phyloP scores from a whole-genome alignment of 2,888 invertebrate genomes.

The Agelastica alni region DNA sequence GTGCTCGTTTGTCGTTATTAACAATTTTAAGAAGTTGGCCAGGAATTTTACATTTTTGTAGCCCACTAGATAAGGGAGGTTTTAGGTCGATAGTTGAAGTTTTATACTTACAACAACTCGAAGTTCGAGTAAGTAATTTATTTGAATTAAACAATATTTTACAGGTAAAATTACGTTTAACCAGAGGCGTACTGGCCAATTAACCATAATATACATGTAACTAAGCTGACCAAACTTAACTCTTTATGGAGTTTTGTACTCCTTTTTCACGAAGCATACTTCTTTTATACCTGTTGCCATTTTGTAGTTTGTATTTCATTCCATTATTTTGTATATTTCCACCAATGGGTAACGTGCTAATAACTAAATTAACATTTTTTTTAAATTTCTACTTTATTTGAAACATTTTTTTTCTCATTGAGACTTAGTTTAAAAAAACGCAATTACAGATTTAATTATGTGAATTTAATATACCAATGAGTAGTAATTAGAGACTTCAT shows the following conservation, averaged over 20 bases:
- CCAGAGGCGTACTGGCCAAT: neutral
- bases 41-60: conserved; percentile 85
- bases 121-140: conserved; percentile 77
- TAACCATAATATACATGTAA: neutral
- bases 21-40: conserved; percentile 91
- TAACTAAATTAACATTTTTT: too few species aligned
- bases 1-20: conserved; percentile 81
- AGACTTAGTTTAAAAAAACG: too few species aligned
- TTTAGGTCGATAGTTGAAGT: conserved; percentile 78
- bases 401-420: too few species aligned
- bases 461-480: too few species aligned
- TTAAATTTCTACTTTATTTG: too few species aligned
- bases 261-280: conserved; percentile 24
- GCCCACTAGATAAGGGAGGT: conserved; percentile 74
- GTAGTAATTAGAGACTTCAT: too few species aligned
- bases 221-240: neutral
- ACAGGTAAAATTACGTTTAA: too few species aligned
- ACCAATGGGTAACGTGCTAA: too few species aligned
- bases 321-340: too few species aligned
- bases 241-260: too few species aligned
- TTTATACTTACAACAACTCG: conserved; percentile 82
- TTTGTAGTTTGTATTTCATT: neutral
- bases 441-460: too few species aligned
- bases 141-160: too few species aligned
- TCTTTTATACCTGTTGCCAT: neutral